Evolutionary conservation across 1,140 invertebrate genomes (phyloP).

Genomic region (Hypothenemus hampei): DNA sequence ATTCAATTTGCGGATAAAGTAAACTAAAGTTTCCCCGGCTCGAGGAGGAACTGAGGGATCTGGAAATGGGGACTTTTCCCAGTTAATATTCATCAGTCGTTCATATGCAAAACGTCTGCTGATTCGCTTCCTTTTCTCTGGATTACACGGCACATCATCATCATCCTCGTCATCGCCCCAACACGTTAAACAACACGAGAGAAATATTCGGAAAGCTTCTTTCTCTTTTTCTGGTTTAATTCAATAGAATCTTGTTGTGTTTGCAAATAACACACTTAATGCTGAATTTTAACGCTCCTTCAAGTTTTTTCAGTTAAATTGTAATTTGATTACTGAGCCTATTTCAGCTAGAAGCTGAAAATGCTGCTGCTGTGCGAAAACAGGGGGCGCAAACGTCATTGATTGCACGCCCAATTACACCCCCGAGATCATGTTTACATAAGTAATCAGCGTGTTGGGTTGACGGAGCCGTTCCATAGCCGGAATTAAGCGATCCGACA

Average conservation of each 20-base stretch:
- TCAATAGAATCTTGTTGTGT: conserved; percentile 27
- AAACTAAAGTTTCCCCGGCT: conserved; percentile 27
- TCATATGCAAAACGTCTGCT: conserved; percentile 45
- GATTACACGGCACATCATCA: conserved; percentile 36
- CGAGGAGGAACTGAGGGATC: conserved; percentile 11
- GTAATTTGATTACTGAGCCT: too few relatives aligned
- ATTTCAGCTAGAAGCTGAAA: too few relatives aligned
- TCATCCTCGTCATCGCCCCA: too few relatives aligned
- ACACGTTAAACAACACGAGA: conserved; percentile 28
- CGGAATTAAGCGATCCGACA: conserved; percentile 31
- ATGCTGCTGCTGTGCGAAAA: conserved; percentile 17
- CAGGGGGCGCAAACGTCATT: conserved; percentile 34
- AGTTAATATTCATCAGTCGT: conserved; percentile 45
- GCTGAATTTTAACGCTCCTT: too few relatives aligned
- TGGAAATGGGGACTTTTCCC: conserved; percentile 10
- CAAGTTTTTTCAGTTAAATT: conserved; percentile 1
- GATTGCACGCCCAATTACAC: conserved; percentile 46
- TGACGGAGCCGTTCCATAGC: conserved; percentile 28
- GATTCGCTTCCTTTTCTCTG: conserved; percentile 38
- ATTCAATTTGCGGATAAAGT: conserved; percentile 29
- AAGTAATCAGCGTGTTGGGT: conserved; percentile 43
- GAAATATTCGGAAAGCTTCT: conserved; percentile 22
- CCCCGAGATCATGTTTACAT: conserved; percentile 46
- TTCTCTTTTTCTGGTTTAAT: conserved; percentile 3
- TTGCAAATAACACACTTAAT: too few relatives aligned